phyloP scores from a whole-genome alignment of 2,797 vertebrate genomes.

The Mus caroli region DNA sequence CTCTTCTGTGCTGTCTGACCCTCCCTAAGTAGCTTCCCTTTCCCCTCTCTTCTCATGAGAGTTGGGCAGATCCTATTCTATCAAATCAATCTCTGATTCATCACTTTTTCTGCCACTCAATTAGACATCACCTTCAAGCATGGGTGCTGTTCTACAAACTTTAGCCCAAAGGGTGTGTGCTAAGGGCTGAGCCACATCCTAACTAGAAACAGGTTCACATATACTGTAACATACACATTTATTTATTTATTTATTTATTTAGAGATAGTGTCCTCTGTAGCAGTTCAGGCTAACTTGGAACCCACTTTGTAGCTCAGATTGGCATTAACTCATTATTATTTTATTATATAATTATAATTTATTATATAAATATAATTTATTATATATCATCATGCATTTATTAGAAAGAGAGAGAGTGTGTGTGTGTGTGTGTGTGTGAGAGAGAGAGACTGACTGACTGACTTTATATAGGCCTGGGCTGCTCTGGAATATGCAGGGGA shows the following conservation, averaged over 20 bases:
- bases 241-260: not conserved
- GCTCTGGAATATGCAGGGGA: not conserved
- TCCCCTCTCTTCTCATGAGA: not conserved
- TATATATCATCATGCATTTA: not conserved
- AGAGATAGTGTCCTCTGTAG: not conserved
- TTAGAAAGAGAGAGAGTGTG: not conserved
- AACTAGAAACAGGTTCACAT: not conserved
- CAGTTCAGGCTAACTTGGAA: not conserved
- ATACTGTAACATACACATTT: too few species aligned
- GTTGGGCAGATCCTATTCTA: not conserved
- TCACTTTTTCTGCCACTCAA: not conserved
- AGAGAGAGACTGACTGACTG: too few species aligned
- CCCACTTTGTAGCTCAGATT: not conserved
- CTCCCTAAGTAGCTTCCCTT: not conserved
- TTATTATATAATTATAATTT: too few species aligned
- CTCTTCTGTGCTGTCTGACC: too few species aligned
- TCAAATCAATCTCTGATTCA: not conserved
- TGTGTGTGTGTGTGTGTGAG: too few species aligned
- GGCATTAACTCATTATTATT: not conserved
- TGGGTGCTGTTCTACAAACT: not conserved
- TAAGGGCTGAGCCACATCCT: not conserved
- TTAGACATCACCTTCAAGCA: not conserved
- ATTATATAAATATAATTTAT: too few species aligned
- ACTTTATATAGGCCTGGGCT: not conserved
- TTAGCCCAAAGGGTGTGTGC: not conserved